phyloP scores from a whole-genome alignment of 2,888 invertebrate genomes.

The Cheilosia scutellata region DNA sequence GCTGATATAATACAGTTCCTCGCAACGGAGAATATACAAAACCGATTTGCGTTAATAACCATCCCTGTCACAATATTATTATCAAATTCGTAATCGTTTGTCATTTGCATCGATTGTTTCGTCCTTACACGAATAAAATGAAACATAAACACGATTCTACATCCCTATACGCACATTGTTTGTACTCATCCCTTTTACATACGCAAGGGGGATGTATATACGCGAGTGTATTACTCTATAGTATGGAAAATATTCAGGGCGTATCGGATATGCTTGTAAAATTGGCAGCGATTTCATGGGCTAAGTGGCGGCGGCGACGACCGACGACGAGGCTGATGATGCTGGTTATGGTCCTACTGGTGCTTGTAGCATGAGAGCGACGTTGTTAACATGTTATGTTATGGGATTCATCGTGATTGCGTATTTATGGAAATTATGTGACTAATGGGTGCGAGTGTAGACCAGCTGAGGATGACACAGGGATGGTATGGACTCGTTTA shows the following conservation, averaged over 20 bases:
- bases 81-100: conserved; percentile 76
- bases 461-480: conserved; percentile 66
- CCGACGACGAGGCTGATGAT: conserved; percentile 23
- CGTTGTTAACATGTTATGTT: conserved; percentile 74
- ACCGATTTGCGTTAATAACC: conserved; percentile 75
- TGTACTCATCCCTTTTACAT: conserved; percentile 27
- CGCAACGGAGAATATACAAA: background rate
- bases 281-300: conserved; percentile 67
- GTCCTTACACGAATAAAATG: conserved; percentile 67
- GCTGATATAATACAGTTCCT: background rate
- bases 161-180: conserved; percentile 55
- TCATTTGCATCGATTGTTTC: conserved; percentile 75
- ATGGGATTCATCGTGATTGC: conserved; percentile 76
- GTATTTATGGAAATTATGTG: conserved; percentile 78
- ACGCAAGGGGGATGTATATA: conserved; percentile 6
- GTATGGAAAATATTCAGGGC: conserved; percentile 58
- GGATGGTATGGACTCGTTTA: conserved; percentile 37
- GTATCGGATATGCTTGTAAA: conserved; percentile 67
- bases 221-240: background rate
- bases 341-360: conserved; percentile 10
- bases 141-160: conserved; percentile 69
- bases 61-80: conserved; percentile 76
- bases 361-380: conserved; percentile 34
- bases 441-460: conserved; percentile 68
- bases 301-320: conserved; percentile 51